These are phyloP conservation scores for Centruroides vittatus DNA, from an alignment of 1,140 invertebrate genomes.

Conservation along the genomic window DNA sequence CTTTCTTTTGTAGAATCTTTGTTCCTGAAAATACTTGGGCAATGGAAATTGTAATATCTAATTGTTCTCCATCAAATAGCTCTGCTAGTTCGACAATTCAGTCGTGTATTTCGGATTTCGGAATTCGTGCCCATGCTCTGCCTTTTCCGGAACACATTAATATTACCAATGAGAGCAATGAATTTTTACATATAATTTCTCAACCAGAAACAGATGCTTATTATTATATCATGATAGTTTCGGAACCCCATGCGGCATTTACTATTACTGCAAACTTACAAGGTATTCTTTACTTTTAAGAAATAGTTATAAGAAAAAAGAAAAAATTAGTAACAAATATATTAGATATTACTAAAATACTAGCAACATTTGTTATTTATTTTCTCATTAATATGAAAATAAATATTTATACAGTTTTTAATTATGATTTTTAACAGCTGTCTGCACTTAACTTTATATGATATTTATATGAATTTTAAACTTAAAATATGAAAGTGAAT, in stretches of 20 bases:
- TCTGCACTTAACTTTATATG: too few species aligned
- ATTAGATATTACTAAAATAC: too few species aligned
- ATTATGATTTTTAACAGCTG: too few species aligned
- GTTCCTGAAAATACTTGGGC: constrained; percentile 34
- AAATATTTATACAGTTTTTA: too few species aligned
- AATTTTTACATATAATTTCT: constrained; percentile 1
- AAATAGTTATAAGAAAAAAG: too few species aligned
- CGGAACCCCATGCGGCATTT: constrained; percentile 32
- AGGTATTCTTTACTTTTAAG: constrained; percentile 23
- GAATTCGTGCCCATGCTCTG: neutral
- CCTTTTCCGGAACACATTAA: neutral
- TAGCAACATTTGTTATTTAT: too few species aligned
- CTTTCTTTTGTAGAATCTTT: constrained; percentile 31
- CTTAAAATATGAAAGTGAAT: too few species aligned
- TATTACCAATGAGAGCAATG: neutral
- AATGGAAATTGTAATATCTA: constrained; percentile 31
- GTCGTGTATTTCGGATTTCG: neutral
- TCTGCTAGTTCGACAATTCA: neutral
- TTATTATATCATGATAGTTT: constrained; percentile 38
- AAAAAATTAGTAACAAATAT: too few species aligned
- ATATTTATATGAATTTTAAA: too few species aligned
- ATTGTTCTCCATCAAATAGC: constrained; percentile 20
- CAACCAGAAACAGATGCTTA: constrained; percentile 38
- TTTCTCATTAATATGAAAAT: too few species aligned
- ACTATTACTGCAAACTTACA: constrained; percentile 29